A percentile compares a stretch with the other conserved stretches of the same genome.
These are phyloP conservation scores for Luperina testacea DNA, from an alignment of 2,888 invertebrate genomes.

Conservation along the genomic window DNA sequence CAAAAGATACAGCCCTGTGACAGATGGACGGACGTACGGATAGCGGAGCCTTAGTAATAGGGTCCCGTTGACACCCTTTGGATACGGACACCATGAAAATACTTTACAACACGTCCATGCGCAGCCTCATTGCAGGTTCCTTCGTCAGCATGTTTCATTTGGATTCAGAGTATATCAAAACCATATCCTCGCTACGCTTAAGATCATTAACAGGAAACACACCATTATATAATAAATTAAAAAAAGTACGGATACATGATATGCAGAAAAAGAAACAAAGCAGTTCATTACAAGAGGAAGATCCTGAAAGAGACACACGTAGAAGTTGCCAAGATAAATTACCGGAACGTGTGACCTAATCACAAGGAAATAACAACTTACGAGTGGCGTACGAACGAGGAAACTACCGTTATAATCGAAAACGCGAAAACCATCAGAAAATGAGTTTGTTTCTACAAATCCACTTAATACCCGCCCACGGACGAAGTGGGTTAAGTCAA, in stretches of 20 bases:
- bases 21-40: not conserved
- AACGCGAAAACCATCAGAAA: conserved; percentile 50
- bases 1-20: not conserved
- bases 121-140: not conserved
- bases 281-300: not conserved
- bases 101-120: not conserved
- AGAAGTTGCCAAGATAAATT: conserved; percentile 8
- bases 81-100: not conserved
- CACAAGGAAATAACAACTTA: conserved; percentile 45
- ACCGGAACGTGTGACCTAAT: conserved; percentile 43
- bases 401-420: conserved; percentile 63
- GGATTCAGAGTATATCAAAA: not conserved
- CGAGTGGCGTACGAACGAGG: conserved; percentile 18
- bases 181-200: not conserved
- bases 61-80: not conserved
- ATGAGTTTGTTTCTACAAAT: conserved; percentile 57
- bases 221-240: not conserved
- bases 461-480: conserved; percentile 56
- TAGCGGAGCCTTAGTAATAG: not conserved
- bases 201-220: not conserved
- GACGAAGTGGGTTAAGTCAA: conserved; percentile 63
- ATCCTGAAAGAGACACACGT: not conserved
- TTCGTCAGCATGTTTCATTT: not conserved
- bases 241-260: not conserved
- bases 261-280: not conserved